Percentiles rank a stretch among this genome's conserved stretches.
These are phyloP conservation scores for Nomada goodeniana DNA, from an alignment of 2,888 invertebrate genomes.

Conservation along the genomic window DNA sequence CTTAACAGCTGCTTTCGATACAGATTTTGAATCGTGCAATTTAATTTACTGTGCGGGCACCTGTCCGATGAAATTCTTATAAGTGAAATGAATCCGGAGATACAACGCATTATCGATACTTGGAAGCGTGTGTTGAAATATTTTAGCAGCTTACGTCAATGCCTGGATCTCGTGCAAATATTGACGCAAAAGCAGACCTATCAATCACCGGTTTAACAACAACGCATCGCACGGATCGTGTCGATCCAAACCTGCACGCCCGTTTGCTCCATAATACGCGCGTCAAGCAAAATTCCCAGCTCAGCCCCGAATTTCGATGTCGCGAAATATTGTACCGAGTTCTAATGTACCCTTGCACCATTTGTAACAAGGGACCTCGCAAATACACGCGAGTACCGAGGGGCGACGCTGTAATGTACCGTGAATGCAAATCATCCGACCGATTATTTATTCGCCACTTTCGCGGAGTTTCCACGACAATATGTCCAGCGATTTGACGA, in stretches of 20 bases:
- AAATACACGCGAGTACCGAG: slow-evolving; percentile 5
- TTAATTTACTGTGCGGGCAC: no score
- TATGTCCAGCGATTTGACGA: slow-evolving; percentile 42
- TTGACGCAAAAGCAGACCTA: neutral
- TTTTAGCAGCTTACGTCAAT: neutral
- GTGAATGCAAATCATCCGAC: slow-evolving; percentile 16
- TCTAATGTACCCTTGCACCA: no score
- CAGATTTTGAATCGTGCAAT: no score
- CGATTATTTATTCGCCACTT: slow-evolving; percentile 38
- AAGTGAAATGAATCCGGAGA: no score
- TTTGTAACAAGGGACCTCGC: neutral
- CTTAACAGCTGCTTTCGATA: no score
- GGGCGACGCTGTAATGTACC: slow-evolving; percentile 8
- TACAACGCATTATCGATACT: neutral
- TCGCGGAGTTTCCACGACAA: slow-evolving; percentile 33
- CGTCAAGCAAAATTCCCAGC: neutral
- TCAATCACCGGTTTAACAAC: neutral
- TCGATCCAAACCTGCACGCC: neutral
- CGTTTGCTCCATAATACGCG: neutral
- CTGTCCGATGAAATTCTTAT: no score
- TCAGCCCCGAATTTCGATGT: neutral
- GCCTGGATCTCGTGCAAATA: slow-evolving; percentile 1
- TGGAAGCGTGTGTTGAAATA: no score
- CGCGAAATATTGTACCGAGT: neutral
- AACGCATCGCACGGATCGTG: neutral